These are phyloP conservation scores for Conopomorpha cramerella DNA, from an alignment of 1,140 invertebrate genomes.

Conservation along the genomic window DNA sequence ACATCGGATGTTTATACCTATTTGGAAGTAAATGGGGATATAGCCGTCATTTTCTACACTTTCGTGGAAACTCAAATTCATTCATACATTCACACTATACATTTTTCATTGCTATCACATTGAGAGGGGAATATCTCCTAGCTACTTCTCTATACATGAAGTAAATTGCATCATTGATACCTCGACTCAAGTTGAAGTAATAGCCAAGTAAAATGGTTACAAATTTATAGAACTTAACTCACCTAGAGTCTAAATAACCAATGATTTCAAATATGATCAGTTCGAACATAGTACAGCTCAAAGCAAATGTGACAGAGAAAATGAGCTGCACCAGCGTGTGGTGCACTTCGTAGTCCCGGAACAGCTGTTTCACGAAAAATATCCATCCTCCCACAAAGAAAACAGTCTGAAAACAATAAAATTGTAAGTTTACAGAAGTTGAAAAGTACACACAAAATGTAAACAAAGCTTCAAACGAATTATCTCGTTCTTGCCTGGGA, in stretches of 20 bases:
- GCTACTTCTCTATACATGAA: too few species aligned
- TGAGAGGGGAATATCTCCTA: too few species aligned
- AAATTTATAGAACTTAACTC: slow-evolving; percentile 3
- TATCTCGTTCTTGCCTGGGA: slow-evolving; percentile 35
- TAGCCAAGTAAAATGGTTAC: too few species aligned
- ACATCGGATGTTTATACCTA: too few species aligned
- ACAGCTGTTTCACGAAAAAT: slow-evolving; percentile 98
- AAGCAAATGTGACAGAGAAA: slow-evolving; percentile 95
- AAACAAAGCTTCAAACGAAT: slow-evolving; percentile 7
- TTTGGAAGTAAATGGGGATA: too few species aligned
- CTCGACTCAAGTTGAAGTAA: too few species aligned
- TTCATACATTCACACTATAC: too few species aligned
- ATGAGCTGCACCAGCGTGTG: slow-evolving; percentile 93
- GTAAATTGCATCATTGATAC: too few species aligned
- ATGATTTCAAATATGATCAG: slow-evolving; percentile 99
- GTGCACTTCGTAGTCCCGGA: slow-evolving; percentile 97
- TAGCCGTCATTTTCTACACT: too few species aligned
- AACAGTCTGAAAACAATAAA: slow-evolving; percentile 72
- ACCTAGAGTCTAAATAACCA: slow-evolving; percentile 79
- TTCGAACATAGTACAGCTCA: slow-evolving; percentile 99
- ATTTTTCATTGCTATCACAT: too few species aligned
- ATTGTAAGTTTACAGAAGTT: slow-evolving; percentile 3
- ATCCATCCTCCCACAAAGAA: slow-evolving; percentile 98
- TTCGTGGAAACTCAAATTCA: too few species aligned
- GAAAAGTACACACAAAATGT: slow-evolving; percentile 12